Percentiles rank a stretch among this genome's conserved stretches.
phyloP scores from a whole-genome alignment of 2,888 invertebrate genomes.

The Parnassius orleans region DNA sequence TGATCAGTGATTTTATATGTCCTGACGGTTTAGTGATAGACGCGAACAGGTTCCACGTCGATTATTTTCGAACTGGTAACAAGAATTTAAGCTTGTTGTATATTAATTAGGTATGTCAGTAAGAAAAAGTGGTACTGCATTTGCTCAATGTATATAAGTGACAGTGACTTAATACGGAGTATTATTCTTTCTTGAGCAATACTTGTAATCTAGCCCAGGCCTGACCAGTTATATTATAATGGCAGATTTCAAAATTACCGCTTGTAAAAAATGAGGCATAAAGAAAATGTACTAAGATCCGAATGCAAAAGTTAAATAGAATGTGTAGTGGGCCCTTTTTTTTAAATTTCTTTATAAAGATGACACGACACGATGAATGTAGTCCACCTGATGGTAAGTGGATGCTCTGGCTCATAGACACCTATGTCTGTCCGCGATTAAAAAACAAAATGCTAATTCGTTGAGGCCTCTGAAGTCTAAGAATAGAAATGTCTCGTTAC shows the following conservation, averaged over 20 bases:
- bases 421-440: too few relatives aligned
- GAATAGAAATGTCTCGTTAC: too few relatives aligned
- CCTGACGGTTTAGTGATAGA: conserved; percentile 23
- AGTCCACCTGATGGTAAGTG: too few relatives aligned
- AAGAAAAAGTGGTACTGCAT: conserved; percentile 25
- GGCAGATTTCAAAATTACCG: neutral
- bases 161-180: conserved; percentile 24
- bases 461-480: too few relatives aligned
- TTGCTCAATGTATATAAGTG: conserved; percentile 22
- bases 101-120: conserved; percentile 26
- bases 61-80: conserved; percentile 24
- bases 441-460: too few relatives aligned
- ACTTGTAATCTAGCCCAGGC: conserved; percentile 6
- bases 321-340: too few relatives aligned
- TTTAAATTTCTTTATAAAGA: too few relatives aligned
- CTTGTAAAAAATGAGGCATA: too few relatives aligned
- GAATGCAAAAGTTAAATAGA: too few relatives aligned
- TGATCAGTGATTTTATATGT: conserved; percentile 27
- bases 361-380: too few relatives aligned
- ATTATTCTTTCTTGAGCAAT: conserved; percentile 25
- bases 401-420: too few relatives aligned
- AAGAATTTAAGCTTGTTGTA: conserved; percentile 23
- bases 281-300: too few relatives aligned
- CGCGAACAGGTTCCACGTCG: conserved; percentile 23
- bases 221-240: conserved; percentile 16